Percentiles rank a stretch among this genome's conserved stretches.
These are phyloP conservation scores for Galaxea fascicularis DNA, from an alignment of 92 coral and sea anemone species.

Conservation along the genomic window DNA sequence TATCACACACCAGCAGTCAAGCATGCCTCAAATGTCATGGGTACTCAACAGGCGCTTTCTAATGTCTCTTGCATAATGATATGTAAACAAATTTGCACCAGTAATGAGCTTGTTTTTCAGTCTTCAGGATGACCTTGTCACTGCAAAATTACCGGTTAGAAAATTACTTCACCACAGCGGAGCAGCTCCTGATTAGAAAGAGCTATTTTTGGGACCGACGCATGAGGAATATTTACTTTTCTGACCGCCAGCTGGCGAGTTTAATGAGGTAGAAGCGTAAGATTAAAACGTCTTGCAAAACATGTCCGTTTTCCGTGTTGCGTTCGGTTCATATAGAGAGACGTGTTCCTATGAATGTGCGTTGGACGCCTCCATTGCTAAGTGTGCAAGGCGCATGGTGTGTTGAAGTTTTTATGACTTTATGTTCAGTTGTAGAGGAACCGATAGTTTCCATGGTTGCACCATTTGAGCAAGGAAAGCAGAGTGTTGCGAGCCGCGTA, in stretches of 20 bases:
- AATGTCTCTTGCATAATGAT: slow-evolving; percentile 43
- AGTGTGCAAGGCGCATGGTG: neutral
- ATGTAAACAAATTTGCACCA: slow-evolving; percentile 40
- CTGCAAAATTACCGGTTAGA: slow-evolving; percentile 18
- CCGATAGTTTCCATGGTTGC: no score
- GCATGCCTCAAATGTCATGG: slow-evolving; percentile 33
- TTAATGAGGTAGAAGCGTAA: neutral
- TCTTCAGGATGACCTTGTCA: slow-evolving; percentile 33
- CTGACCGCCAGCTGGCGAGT: slow-evolving; percentile 12
- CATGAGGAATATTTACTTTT: slow-evolving; percentile 1
- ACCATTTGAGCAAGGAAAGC: no score
- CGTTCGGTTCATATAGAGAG: neutral
- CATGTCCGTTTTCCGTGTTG: neutral
- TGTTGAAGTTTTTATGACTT: neutral
- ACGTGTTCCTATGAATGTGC: neutral
- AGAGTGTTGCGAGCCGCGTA: no score
- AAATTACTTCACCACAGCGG: neutral
- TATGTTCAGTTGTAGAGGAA: no score
- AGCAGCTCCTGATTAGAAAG: slow-evolving; percentile 17
- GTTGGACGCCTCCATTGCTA: neutral
- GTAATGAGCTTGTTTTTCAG: slow-evolving; percentile 28
- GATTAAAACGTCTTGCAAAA: neutral
- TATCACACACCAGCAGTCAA: slow-evolving; percentile 29
- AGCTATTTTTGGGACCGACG: slow-evolving; percentile 6
- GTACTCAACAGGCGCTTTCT: slow-evolving; percentile 6